phyloP scores from a whole-genome alignment of 2,113 vertebrate species.

The Terrapene triunguis region DNA sequence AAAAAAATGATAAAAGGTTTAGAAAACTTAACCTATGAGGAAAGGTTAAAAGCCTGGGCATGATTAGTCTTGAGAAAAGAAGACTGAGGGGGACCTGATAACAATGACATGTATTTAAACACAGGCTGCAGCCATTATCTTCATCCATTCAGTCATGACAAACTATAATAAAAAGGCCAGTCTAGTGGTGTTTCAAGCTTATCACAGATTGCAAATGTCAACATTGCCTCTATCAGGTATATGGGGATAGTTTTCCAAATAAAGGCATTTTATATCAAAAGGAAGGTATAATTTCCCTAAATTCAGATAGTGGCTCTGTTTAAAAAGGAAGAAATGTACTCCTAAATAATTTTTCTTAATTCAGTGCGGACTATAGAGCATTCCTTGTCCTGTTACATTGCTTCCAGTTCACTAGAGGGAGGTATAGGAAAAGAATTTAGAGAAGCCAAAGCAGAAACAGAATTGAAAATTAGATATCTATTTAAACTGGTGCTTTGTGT shows the following conservation, averaged over 20 bases:
- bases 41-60: background rate
- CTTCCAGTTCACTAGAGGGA: constrained; percentile 61
- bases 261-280: background rate
- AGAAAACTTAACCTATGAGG: background rate
- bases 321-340: background rate
- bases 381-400: background rate
- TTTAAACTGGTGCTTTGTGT: background rate
- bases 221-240: too few species aligned
- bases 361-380: background rate
- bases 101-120: background rate
- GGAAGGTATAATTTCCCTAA: background rate
- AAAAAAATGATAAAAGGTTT: background rate
- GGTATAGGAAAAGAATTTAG: constrained; percentile 55
- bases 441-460: background rate
- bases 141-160: background rate
- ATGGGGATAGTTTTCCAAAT: background rate
- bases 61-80: background rate
- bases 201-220: background rate
- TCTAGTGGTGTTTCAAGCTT: background rate
- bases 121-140: background rate
- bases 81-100: background rate
- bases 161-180: background rate
- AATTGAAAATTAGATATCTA: background rate
- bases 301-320: background rate
- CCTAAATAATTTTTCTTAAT: background rate